Evolutionary conservation across 2,888 invertebrate genomes (phyloP).

Genomic region (Acleris literana): DNA sequence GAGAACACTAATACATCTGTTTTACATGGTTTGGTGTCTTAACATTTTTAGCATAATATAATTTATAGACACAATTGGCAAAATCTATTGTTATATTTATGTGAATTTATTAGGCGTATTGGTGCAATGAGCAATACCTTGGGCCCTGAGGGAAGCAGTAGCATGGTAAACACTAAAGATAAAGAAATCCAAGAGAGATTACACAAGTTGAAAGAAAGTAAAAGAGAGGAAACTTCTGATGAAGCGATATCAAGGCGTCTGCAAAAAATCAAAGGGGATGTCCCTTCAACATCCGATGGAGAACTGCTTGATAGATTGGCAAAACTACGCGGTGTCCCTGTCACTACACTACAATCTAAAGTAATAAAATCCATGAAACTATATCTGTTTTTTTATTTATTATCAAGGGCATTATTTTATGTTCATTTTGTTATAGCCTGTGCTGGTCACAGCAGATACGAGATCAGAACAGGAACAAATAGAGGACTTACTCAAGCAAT

Average conservation of each 20-base stretch:
- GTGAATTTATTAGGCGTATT: slow-evolving; percentile 46
- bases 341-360: slow-evolving; percentile 51
- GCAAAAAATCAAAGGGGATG: slow-evolving; percentile 61
- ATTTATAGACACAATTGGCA: no score
- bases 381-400: background rate
- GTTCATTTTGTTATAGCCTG: slow-evolving; percentile 56
- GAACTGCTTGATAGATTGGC: slow-evolving; percentile 87
- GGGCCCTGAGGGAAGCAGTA: slow-evolving; percentile 19
- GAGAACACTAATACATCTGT: no score
- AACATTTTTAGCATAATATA: no score
- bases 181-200: slow-evolving; percentile 87
- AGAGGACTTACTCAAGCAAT: slow-evolving; percentile 87
- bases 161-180: slow-evolving; percentile 68
- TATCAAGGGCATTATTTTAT: background rate
- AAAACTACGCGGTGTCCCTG: slow-evolving; percentile 85
- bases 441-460: slow-evolving; percentile 77
- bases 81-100: background rate
- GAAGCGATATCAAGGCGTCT: slow-evolving; percentile 61
- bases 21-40: no score
- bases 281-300: slow-evolving; percentile 82
- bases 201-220: slow-evolving; percentile 86
- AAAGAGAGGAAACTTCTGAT: slow-evolving; percentile 53
- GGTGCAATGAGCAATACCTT: slow-evolving; percentile 41
- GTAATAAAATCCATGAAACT: slow-evolving; percentile 44
- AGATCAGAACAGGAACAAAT: slow-evolving; percentile 88